Base-by-base conservation (phyloP, 2,797 vertebrate species). In the Gymnothorax reevesii region DNA sequence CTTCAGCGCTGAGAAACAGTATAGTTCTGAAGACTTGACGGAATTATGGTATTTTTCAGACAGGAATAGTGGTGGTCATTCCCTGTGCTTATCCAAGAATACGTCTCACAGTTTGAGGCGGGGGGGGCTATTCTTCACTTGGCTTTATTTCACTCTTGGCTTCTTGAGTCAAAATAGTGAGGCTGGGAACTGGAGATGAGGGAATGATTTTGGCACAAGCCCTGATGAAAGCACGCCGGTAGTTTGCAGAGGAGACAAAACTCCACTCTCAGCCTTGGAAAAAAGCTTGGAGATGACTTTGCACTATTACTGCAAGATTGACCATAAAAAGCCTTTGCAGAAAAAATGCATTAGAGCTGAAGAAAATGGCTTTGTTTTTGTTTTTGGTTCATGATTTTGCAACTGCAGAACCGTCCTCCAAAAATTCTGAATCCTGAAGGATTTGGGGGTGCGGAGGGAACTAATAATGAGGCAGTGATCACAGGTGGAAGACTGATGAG, bases 101-200 rank as follows among this genome's bases (percentile, higher is more conserved):
- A 86, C 87, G 77, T 17, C 52, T 49, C 49, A 3, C 17, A 22
- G 9, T 54, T n/a, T 80, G 17, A 77, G 20, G 77, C 9, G 12
- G 55, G 77, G 55, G 6, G 77, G 52, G 52, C 77, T 2, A 80
- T 80, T 80, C 52, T 80, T 73, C 4, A 79, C 75, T 77, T 82
- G 87, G 89, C 90, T 90, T 90, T 88, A 91, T 88, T 88, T 86
- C 7, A 33, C 69, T 86, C 57, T 27, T 85, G 85, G 88, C 88
- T 42, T 42, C 33, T 22, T 0, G 88, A 91, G 83, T 88, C 83
- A 7, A 60, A 87, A 83, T 42, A 69, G 86, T 79, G 84, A 0
- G 85, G 88, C 89, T 85, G 88, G 87, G 85, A 85, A 27, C 73
- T 54, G 77, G 77, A 54, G 55, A 42, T 42, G 71, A 22, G 77